A percentile compares a stretch with the other conserved stretches of the same genome.
Evolutionary conservation across 2,113 vertebrate genomes (phyloP).

Genomic region (Apaloderma vittatum): DNA sequence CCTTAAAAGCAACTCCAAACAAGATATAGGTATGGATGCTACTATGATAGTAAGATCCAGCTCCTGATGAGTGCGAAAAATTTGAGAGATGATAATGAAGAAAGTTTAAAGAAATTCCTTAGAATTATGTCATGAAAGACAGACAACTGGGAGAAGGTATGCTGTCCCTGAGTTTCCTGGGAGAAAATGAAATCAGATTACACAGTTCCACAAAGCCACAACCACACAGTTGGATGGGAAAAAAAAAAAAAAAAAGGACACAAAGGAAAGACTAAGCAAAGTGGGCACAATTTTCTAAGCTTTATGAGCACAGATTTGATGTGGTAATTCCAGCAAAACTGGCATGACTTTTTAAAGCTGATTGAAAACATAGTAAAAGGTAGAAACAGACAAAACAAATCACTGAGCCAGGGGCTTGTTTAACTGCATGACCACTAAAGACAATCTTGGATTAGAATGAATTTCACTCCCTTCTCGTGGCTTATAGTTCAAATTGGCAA

Average conservation of each 20-base stretch:
- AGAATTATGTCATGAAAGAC: not conserved
- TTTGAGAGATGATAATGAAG: not conserved
- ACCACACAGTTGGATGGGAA: not conserved
- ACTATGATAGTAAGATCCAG: not conserved
- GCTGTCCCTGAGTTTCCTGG: accelerated
- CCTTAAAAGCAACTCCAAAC: not conserved
- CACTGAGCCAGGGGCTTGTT: not conserved
- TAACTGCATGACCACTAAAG: not conserved
- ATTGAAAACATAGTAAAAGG: not conserved
- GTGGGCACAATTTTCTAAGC: not conserved
- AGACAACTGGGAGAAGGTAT: not conserved
- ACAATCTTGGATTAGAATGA: not conserved
- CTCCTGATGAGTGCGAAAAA: not conserved
- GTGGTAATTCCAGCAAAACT: not conserved
- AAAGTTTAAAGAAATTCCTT: not conserved
- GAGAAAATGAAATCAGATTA: not conserved
- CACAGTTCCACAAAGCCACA: not conserved
- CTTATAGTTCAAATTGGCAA: accelerated
- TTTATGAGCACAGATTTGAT: not conserved
- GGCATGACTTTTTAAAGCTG: not conserved
- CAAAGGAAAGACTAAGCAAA: not conserved
- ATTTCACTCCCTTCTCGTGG: not conserved
- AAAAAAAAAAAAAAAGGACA: not conserved
- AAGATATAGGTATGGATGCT: not conserved
- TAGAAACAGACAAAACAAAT: not conserved